Evolutionary conservation across 2,797 vertebrate species (phyloP).

Genomic region (Gymnoscopelus microlampas): DNA sequence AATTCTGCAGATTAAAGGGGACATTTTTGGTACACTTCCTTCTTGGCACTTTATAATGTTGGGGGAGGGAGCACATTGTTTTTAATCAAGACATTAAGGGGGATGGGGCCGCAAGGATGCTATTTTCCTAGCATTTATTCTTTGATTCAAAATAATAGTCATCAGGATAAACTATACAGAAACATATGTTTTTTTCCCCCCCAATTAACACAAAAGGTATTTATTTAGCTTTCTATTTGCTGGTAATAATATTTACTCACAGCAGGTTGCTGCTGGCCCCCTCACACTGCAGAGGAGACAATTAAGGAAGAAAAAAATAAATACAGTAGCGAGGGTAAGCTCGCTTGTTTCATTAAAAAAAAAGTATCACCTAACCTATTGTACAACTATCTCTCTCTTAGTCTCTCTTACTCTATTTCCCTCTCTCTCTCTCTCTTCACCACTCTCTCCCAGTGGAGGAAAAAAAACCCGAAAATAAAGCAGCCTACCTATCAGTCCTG

Average conservation of each 20-base stretch:
- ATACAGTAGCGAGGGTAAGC: constrained; percentile 30
- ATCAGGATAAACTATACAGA: neutral
- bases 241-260: no score
- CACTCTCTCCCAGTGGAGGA: constrained; percentile 37
- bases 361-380: constrained; percentile 39
- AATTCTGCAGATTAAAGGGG: constrained; percentile 81
- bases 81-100: constrained; percentile 61
- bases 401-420: neutral
- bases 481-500: constrained; percentile 17
- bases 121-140: constrained; percentile 33
- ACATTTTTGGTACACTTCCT: constrained; percentile 79
- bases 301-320: constrained; percentile 37
- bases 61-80: constrained; percentile 54
- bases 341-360: constrained; percentile 50
- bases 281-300: constrained; percentile 16
- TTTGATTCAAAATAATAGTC: constrained; percentile 26
- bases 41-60: constrained; percentile 70
- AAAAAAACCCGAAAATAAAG: no score
- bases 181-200: neutral
- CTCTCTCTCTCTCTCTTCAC: constrained; percentile 7
- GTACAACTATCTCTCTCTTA: constrained; percentile 30
- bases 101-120: constrained; percentile 9
- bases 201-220: neutral
- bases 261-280: neutral
- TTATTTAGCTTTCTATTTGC: neutral